Evolutionary conservation across 2,888 invertebrate species (phyloP), one percentile per base, ranked within the genome.

Genomic region (Drosophila tanythrix): DNA sequence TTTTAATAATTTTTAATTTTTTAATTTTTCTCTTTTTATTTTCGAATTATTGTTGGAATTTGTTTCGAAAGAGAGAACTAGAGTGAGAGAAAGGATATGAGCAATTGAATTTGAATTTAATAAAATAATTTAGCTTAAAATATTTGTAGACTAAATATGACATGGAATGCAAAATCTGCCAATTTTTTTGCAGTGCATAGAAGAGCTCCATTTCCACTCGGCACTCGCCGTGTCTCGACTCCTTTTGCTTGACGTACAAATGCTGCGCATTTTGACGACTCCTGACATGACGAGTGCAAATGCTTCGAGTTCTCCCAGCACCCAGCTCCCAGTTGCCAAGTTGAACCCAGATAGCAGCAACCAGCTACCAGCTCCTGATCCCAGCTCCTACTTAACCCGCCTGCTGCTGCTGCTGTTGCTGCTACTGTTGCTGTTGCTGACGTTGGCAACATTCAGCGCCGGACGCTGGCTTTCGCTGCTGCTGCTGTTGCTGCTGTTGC

Each of bases 281-380:
- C 71, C 85, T 90, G 89, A 88, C 89, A 90, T 90, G 88, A 90
- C 83, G 87, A 90, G 88, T 88, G 89, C 81, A 74, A 78, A 76
- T 76, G 79, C 79, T 38, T 27, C 31, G 25, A 29, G 21, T 40
- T 15, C 56, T 15, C 15, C 40, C n/a, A 29, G 4, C 29, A 2
- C 15, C 43, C 52, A 31, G 29, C 11, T 48, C 25, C 46, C 53
- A 21, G 31, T 51, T 25, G 46, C 40, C 48, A 8, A 46, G n/a
- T n/a, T 10, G 33, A 33, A 50, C 50, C 50, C 5, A 48, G 46
- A 25, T 27, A 18, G 5, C 25, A 55, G n/a, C n/a, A 48, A 35
- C 59, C 1, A 46, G 43, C 8, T 13, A 3, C 10, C 35, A 21
- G 52, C 8, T 55, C 27, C 38, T 8, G 7, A 5, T 29, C 13